Base-by-base conservation (phyloP, 1,140 invertebrate species). In the Calliphora vicina region DNA sequence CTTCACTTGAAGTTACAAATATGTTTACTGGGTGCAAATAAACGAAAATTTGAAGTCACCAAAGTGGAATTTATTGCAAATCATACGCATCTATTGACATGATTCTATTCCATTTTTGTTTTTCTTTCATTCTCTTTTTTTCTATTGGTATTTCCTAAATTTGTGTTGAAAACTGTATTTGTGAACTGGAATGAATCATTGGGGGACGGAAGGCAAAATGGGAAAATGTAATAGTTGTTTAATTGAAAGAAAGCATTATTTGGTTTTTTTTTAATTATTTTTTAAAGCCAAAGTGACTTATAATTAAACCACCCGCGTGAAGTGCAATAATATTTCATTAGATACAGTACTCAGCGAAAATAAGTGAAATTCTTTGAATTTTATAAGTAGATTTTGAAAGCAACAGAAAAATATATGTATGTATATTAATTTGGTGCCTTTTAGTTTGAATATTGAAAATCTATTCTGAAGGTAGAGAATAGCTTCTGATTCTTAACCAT, bases 31-130 rank as follows among this genome's bases (percentile, higher is more conserved):
- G 50, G 50, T n/a, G 50, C 50, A 57, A 57, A 57, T 57, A 57
- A 57, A 57, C 15, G 50, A 57, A 57, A 57, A 57, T 57, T n/a
- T 57, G n/a, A 57, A 67, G 61, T 25, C 61, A 67, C 10, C 61
- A 67, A 67, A 67, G 61, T 25, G 61, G 61, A 67, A 67, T 23
- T 67, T 20, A 67, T 23, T 67, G 61, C n/a, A 67, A 67, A 67
- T 67, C 61, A 67, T 67, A 67, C 61, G 61, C 61, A 67, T 67
- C n/a, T n/a, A 67, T 67, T 67, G 61, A 67, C 61, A 67, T 67
- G 15, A 57, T 57, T 57, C n/a, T n/a, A n/a, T n/a, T 57, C 50
- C 15, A 17, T 57, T 57, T 57, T 57, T 57, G 4, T 57, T 57
- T 57, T n/a, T 57, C 50, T 57, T 57, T 15, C 6, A 17, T 57